Conservation (phyloP, 2,797 vertebrate species). For the Hephaestus fuliginosus region DNA sequence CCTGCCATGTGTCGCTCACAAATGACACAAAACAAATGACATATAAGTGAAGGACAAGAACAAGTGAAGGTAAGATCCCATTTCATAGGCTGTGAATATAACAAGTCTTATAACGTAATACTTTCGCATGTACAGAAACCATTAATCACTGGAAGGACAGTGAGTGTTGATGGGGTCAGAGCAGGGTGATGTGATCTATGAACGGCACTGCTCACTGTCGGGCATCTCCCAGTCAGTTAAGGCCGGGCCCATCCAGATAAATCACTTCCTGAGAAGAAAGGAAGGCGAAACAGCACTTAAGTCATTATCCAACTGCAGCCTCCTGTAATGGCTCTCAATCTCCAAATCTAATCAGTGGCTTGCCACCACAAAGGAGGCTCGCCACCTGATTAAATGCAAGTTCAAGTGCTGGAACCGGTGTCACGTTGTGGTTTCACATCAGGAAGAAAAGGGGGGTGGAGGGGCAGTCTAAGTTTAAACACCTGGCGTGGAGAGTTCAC, state of each 20-base stretch:
- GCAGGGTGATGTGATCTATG: conserved; percentile 65
- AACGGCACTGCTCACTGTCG: conserved; percentile 32
- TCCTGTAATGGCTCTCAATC: conserved; percentile 77
- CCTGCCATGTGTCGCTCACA: background rate
- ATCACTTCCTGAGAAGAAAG: conserved; percentile 77
- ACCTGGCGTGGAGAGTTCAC: conserved; percentile 52
- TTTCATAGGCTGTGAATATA: conserved; percentile 11
- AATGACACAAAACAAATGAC: background rate
- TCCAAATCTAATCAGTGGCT: conserved; percentile 79
- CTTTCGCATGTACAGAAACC: conserved; percentile 24
- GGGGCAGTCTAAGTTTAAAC: conserved; percentile 60
- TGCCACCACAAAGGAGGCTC: conserved; percentile 65
- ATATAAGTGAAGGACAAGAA: conserved; percentile 12
- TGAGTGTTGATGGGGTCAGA: conserved; percentile 62
- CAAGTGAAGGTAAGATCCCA: background rate
- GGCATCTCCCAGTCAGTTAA: conserved; percentile 55
- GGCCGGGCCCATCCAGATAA: conserved; percentile 68
- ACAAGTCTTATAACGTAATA: conserved; percentile 16
- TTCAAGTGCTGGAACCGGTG: conserved; percentile 67
- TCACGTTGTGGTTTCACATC: conserved; percentile 56
- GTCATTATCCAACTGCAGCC: conserved; percentile 75
- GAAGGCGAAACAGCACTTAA: conserved; percentile 78
- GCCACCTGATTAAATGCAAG: conserved; percentile 77
- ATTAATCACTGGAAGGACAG: conserved; percentile 25
- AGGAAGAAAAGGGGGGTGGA: background rate